Conservation (phyloP, 2,797 vertebrate genomes). For the Catostomus latipinnis region DNA sequence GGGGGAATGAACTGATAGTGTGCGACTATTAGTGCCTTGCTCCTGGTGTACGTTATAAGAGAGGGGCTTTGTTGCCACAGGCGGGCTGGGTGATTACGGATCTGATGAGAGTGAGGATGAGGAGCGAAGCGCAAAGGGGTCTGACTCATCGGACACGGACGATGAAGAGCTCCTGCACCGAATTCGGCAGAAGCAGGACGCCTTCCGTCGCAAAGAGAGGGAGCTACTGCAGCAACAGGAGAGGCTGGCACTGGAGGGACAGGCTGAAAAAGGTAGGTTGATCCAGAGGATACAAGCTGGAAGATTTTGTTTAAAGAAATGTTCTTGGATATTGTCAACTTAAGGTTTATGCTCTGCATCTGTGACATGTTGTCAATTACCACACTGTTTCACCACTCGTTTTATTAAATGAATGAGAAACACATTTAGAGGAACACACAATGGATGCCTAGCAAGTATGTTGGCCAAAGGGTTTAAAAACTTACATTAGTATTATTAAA, state of each 20-base stretch:
- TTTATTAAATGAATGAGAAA: too few species aligned
- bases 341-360: too few species aligned
- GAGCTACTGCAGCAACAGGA: conserved; percentile 89
- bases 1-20: conserved; percentile 41
- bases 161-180: conserved; percentile 95
- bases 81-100: conserved; percentile 97
- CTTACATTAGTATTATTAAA: too few species aligned
- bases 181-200: conserved; percentile 98
- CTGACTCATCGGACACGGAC: conserved; percentile 97
- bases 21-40: conserved; percentile 51
- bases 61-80: conserved; percentile 89
- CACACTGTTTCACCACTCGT: too few species aligned
- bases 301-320: too few species aligned
- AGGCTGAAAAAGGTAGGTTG: conserved; percentile 71
- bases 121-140: conserved; percentile 88
- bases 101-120: conserved; percentile 97
- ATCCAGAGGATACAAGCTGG: not conserved
- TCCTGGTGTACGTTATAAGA: conserved; percentile 80
- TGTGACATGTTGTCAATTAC: too few species aligned
- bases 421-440: too few species aligned
- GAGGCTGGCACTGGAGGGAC: conserved; percentile 89
- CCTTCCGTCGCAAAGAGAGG: conserved; percentile 96
- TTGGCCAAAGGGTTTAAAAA: too few species aligned
- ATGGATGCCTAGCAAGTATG: too few species aligned
- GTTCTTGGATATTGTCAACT: too few species aligned